These are phyloP conservation scores for Apteryx owenii DNA, from an alignment of 2,113 vertebrate genomes.

Conservation along the genomic window DNA sequence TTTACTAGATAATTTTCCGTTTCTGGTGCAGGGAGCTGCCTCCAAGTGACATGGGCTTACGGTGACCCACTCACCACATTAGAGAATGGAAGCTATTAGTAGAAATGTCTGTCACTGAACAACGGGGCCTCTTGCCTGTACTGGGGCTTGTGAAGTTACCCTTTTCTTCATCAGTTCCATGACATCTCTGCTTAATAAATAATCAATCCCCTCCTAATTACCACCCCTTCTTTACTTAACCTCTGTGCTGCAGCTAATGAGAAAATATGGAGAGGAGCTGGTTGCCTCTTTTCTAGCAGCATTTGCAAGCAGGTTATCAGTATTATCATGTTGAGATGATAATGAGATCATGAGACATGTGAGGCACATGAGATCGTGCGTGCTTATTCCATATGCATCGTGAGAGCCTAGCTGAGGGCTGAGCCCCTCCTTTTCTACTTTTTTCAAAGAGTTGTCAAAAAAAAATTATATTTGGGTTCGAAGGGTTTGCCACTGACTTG, in stretches of 20 bases:
- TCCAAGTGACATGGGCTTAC: rapidly evolving
- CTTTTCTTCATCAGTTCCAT: not conserved
- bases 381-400: not conserved
- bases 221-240: not conserved
- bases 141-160: not conserved
- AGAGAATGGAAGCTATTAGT: not conserved
- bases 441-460: not conserved
- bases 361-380: not conserved
- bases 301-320: not conserved
- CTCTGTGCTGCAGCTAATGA: not conserved
- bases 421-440: not conserved
- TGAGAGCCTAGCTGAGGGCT: not conserved
- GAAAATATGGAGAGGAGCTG: not conserved
- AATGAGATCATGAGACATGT: too few relatives aligned
- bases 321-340: not conserved
- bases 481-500: not conserved
- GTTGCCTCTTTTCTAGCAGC: not conserved
- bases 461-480: not conserved
- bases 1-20: not conserved
- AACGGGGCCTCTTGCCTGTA: not conserved
- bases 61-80: not conserved
- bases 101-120: not conserved
- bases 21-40: not conserved
- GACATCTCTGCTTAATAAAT: not conserved
- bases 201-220: not conserved